Base-by-base conservation (phyloP, 2,888 invertebrate genomes). In the Synergus itoensis region DNA sequence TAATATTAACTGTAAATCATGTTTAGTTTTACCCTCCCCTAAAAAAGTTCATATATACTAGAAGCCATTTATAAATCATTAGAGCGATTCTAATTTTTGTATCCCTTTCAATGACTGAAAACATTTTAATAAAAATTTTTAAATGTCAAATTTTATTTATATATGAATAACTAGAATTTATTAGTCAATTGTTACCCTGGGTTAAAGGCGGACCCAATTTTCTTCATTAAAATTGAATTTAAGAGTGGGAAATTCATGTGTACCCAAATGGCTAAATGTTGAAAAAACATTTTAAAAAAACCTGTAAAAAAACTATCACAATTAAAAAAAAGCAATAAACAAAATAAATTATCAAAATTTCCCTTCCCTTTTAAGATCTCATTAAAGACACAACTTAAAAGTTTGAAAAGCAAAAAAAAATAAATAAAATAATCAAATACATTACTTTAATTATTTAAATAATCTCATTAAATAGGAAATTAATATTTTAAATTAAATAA, bases 291-390 rank as follows among this genome's bases (percentile, higher is more conserved):
- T n/a, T n/a, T n/a, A n/a, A n/a, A 9, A 45, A n/a, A 73, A 73
- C 73, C 73, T 73, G 73, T 41, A 73, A 73, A 73, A 14, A 73
- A 73, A 53, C 53, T 73, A 28, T 53, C 9, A 73, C 16, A 53
- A 53, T 73, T 73, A 73, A 53, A 73, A 53, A 53, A 36, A 28
- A 53, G 8, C 40, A 28, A 21, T 14, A 36, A 28, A 60, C 8
- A 53, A n/a, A n/a, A 2, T 3, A 53, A 53, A 8, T 9, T n/a
- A 8, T n/a, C 7, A n/a, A 53, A 53, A 53, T 1, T 2, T 36
- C 16, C 53, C n/a, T 7, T n/a, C 53, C 53, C n/a, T 2, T 18
- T 18, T n/a, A 3, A 60, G 5, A 21, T 12, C 9, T 28, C 60
- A 60, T 12, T 0, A 60, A 60, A 60, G 11, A 21, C 11, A 60